Conservation (phyloP, 2,888 invertebrate species). For the Parnassius smintheus region DNA sequence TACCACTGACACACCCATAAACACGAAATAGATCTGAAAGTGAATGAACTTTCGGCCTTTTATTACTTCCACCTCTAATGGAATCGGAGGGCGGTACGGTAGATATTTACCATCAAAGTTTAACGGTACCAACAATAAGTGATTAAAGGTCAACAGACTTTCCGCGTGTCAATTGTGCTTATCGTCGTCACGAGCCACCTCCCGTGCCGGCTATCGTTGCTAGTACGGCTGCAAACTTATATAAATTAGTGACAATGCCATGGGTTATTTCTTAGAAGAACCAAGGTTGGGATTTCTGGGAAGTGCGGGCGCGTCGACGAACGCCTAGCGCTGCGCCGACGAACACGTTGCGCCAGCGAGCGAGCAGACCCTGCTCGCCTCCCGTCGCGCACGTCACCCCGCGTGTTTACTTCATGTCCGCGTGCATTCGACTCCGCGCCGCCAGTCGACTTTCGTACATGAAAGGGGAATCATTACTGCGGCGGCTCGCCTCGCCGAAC, state of each 20-base stretch:
- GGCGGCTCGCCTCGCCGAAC: slow-evolving; percentile 57
- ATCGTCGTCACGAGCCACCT: slow-evolving; percentile 37
- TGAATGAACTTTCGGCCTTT: slow-evolving; percentile 64
- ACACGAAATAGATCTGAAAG: slow-evolving; percentile 60
- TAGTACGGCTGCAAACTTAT: slow-evolving; percentile 67
- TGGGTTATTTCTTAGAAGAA: slow-evolving; percentile 74
- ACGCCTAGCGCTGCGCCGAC: slow-evolving; percentile 30
- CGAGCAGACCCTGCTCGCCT: slow-evolving; percentile 33
- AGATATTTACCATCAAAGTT: slow-evolving; percentile 42
- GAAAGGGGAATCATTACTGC: slow-evolving; percentile 52
- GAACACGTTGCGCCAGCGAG: slow-evolving; percentile 34
- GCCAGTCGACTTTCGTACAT: slow-evolving; percentile 62
- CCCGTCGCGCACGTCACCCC: slow-evolving; percentile 30
- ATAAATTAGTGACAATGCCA: slow-evolving; percentile 78
- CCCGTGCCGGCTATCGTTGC: slow-evolving; percentile 50
- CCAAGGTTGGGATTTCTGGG: slow-evolving; percentile 75
- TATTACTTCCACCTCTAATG: slow-evolving; percentile 47
- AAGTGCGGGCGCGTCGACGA: slow-evolving; percentile 57
- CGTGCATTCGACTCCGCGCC: slow-evolving; percentile 31
- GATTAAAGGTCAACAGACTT: slow-evolving; percentile 51
- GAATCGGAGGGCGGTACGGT: slow-evolving; percentile 53
- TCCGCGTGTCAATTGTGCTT: slow-evolving; percentile 33
- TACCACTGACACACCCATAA: slow-evolving; percentile 35
- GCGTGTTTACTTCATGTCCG: slow-evolving; percentile 34
- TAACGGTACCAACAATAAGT: slow-evolving; percentile 23